phyloP scores from a whole-genome alignment of 2,888 invertebrate species.

The Pseudococcus viburni region DNA sequence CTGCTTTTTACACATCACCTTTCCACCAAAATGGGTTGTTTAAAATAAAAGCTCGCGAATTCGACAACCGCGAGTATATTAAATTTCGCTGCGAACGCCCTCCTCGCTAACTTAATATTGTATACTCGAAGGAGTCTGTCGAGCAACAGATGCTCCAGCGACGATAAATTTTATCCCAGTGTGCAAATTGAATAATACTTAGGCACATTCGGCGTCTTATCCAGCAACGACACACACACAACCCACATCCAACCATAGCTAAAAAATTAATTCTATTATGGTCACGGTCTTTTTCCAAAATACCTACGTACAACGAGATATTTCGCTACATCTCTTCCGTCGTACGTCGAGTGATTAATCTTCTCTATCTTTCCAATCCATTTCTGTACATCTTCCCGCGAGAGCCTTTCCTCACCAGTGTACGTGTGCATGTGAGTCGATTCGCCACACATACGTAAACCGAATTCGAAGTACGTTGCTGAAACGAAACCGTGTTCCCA shows the following conservation, averaged over 20 bases:
- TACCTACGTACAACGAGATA: neutral
- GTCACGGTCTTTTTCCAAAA: neutral
- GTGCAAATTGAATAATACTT: constrained; percentile 31
- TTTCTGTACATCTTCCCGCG: neutral
- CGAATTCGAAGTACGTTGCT: neutral
- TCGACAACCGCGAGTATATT: neutral
- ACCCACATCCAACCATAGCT: neutral
- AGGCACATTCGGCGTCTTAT: neutral
- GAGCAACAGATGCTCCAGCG: constrained; percentile 20
- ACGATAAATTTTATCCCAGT: constrained; percentile 11
- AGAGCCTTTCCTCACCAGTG: neutral
- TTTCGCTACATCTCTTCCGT: constrained; percentile 15
- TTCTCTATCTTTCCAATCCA: constrained; percentile 40
- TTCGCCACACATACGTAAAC: neutral
- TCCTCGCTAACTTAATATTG: neutral
- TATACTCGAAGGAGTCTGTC: neutral
- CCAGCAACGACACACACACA: no score
- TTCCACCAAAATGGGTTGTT: neutral
- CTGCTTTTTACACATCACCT: no score
- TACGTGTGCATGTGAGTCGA: neutral
- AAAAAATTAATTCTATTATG: constrained; percentile 43
- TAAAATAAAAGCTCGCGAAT: neutral
- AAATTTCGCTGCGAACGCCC: neutral
- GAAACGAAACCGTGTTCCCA: neutral
- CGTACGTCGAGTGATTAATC: constrained; percentile 12